Evolutionary conservation across 2,113 vertebrate genomes (phyloP).

Genomic region (Falcunculus frontatus): DNA sequence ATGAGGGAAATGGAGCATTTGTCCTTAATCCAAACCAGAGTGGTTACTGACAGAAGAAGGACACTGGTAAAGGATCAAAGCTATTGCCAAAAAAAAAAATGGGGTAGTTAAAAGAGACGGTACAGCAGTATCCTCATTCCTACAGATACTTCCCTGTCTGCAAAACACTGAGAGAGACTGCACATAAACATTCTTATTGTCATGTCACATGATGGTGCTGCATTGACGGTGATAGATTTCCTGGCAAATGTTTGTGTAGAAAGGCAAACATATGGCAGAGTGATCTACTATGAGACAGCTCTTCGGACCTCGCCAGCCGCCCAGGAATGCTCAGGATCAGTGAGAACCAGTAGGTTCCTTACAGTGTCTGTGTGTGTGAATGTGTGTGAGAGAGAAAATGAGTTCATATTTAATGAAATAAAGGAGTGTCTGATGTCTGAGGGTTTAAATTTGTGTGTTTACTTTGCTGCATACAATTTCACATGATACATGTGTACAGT

Average conservation of each 20-base stretch:
- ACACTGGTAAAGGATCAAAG: neutral
- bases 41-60: neutral
- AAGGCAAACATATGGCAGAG: slow-evolving; percentile 2
- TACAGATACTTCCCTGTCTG: neutral
- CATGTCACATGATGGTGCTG: slow-evolving; percentile 11
- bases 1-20: neutral
- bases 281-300: neutral
- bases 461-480: neutral
- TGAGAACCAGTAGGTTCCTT: neutral
- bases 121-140: neutral
- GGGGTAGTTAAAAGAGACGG: neutral
- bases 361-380: neutral
- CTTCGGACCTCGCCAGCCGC: neutral
- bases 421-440: neutral
- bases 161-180: neutral
- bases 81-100: neutral
- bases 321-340: neutral
- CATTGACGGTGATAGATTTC: slow-evolving; percentile 2
- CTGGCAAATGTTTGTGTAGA: slow-evolving; percentile 25
- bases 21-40: slow-evolving; percentile 11
- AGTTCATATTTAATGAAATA: neutral
- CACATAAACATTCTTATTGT: slow-evolving; percentile 21
- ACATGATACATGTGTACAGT: neutral
- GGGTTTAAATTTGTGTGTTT: neutral
- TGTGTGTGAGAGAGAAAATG: neutral